These are phyloP conservation scores for Motacilla tschutschensis DNA, from an alignment of 2,113 vertebrate genomes.

Conservation along the genomic window DNA sequence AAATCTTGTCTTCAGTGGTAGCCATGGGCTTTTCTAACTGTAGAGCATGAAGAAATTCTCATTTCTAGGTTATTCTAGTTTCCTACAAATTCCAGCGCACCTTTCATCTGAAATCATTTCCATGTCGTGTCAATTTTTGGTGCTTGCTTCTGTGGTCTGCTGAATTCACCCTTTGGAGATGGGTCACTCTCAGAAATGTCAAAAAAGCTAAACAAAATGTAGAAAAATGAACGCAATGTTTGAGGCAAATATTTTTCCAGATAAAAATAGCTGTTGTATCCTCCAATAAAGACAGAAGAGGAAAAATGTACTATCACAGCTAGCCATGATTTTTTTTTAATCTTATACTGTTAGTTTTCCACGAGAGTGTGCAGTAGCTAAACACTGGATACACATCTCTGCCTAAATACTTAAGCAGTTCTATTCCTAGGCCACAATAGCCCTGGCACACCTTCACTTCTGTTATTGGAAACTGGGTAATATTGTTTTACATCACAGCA, in stretches of 20 bases:
- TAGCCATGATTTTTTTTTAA: not conserved
- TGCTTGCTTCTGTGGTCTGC: not conserved
- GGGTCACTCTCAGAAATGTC: not conserved
- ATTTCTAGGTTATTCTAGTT: not conserved
- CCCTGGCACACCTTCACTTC: not conserved
- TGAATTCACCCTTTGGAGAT: conserved; percentile 25
- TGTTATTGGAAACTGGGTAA: not conserved
- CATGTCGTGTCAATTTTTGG: not conserved
- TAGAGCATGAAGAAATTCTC: not conserved
- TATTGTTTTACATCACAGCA: not conserved
- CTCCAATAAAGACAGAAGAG: not conserved
- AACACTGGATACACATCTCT: not conserved
- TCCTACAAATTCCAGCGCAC: not conserved
- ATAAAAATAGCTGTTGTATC: conserved; percentile 13
- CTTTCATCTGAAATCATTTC: conserved; percentile 8
- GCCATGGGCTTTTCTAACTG: not conserved
- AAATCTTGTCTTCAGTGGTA: not conserved
- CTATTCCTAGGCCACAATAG: not conserved
- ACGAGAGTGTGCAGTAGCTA: not conserved
- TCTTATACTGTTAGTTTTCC: not conserved
- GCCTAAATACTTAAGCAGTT: not conserved
- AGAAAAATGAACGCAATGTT: not conserved
- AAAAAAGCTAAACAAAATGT: conserved; percentile 5
- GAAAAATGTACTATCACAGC: not conserved
- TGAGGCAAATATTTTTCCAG: not conserved